Conservation (phyloP, 2,797 vertebrate genomes). For the Pseudopleuronectes americanus region DNA sequence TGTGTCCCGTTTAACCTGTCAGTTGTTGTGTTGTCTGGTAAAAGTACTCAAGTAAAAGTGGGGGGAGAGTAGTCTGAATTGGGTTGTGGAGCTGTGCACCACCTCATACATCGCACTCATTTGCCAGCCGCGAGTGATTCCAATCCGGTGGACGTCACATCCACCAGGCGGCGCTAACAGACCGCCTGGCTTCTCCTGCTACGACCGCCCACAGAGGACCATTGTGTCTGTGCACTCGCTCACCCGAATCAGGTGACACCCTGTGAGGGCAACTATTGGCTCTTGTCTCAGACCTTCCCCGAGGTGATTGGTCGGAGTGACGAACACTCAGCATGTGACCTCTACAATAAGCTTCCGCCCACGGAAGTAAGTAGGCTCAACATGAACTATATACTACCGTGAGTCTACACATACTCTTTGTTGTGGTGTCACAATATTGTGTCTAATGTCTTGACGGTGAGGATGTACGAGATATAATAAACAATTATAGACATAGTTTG, state of each 20-base stretch:
- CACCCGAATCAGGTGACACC: constrained; percentile 85
- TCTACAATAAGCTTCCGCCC: constrained; percentile 84
- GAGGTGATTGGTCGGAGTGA: constrained; percentile 81
- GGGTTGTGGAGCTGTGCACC: constrained; percentile 74
- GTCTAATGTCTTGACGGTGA: too few species aligned
- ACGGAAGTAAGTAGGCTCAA: rapidly evolving
- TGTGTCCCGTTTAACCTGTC: too few species aligned
- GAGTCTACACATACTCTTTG: rapidly evolving
- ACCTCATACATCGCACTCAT: constrained; percentile 80
- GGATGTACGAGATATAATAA: too few species aligned
- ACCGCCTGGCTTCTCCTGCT: constrained; percentile 63
- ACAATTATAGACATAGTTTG: too few species aligned
- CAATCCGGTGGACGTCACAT: constrained; percentile 76
- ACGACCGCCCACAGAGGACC: constrained; percentile 18
- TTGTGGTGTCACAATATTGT: neutral
- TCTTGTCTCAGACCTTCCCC: constrained; percentile 90
- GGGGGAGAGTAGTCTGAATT: constrained; percentile 86
- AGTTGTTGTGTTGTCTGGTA: too few species aligned
- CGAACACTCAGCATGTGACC: constrained; percentile 85
- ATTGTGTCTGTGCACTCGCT: constrained; percentile 87
- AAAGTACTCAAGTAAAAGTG: constrained; percentile 38
- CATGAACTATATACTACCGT: rapidly evolving
- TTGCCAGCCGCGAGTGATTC: constrained; percentile 83
- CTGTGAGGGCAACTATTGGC: constrained; percentile 86
- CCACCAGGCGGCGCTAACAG: neutral